Evolutionary conservation across 1,140 invertebrate species (phyloP), one percentile per base, ranked within the genome.

Genomic region (Anoplophora glabripennis): DNA sequence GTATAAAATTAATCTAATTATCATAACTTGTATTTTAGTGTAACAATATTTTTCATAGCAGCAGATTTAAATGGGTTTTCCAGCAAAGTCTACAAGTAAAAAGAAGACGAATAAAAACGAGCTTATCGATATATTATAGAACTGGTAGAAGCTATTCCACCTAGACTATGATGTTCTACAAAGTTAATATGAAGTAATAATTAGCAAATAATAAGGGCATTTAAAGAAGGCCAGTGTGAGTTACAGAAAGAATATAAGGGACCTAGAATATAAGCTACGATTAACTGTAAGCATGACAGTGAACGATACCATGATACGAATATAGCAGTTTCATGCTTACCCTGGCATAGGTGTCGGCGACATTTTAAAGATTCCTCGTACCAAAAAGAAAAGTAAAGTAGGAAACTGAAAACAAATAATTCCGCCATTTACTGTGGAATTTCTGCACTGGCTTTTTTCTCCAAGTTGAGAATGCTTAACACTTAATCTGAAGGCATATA

Each of bases 341-440:
- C 72, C 70, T 60, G 72, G 72, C 71, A 74, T 74, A 62, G 71
- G 71, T 61, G 68, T 74, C 63, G 72, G 72, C 47, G 72, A 74
- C 72, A 74, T 74, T 64, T 66, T 49, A 61, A 60, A 64, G 46
- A 53, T 37, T 60, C 37, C 40, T 55, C 35, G 40, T 47, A 59
- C 34, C 55, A 49, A 57, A 57, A 51, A 44, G 51, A 53, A 36
- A 56, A 38, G 28, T 28, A 59, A 58, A 58, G 48, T 51, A 37
- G 38, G 21, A 53, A 53, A 57, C 60, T 62, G 60, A 62, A 62
- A 62, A 57, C 49, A 56, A 56, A 53, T 28, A 59, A 46, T 8
- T 48, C 21, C 21, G 21, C 21, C 21, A 28, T 40, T 40, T n/a
- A n/a, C 14, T 40, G 38, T 40, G 14, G 8, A n/a, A 40, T n/a